Conservation (phyloP, 2,113 vertebrate species). For the Vanacampus margaritifer region DNA sequence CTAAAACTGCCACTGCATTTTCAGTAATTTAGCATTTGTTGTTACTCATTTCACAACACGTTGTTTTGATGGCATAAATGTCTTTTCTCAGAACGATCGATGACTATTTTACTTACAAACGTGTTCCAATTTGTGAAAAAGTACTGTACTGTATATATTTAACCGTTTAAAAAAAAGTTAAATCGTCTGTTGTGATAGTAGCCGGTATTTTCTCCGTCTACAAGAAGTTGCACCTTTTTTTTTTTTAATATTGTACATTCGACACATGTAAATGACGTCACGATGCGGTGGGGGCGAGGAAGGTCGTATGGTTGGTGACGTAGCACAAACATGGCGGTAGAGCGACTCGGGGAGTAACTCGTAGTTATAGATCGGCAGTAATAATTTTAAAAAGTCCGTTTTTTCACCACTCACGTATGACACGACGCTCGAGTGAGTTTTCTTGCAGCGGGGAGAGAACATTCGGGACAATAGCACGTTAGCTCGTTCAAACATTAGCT, state of each 20-base stretch:
- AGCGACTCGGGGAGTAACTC: neutral
- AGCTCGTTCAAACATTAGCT: neutral
- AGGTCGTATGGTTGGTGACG: slow-evolving; percentile 23
- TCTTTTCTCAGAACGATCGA: no score
- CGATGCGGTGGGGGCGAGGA: neutral
- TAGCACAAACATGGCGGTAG: slow-evolving; percentile 34
- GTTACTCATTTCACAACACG: no score
- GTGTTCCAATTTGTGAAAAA: no score
- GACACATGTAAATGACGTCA: neutral
- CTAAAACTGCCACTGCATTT: no score
- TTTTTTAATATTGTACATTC: neutral
- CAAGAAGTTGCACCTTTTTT: neutral
- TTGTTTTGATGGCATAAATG: no score
- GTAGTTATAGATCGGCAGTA: neutral
- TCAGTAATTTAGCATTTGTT: no score
- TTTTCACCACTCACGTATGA: neutral
- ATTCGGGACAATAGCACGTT: neutral
- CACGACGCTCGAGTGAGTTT: neutral
- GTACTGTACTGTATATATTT: no score
- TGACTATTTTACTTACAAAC: no score
- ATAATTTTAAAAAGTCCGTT: neutral
- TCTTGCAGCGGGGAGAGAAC: neutral
- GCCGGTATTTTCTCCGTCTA: neutral
- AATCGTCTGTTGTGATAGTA: neutral
- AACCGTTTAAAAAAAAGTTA: neutral